Conservation (phyloP, 2,888 invertebrate genomes). For the Shargacucullia verbasci region DNA sequence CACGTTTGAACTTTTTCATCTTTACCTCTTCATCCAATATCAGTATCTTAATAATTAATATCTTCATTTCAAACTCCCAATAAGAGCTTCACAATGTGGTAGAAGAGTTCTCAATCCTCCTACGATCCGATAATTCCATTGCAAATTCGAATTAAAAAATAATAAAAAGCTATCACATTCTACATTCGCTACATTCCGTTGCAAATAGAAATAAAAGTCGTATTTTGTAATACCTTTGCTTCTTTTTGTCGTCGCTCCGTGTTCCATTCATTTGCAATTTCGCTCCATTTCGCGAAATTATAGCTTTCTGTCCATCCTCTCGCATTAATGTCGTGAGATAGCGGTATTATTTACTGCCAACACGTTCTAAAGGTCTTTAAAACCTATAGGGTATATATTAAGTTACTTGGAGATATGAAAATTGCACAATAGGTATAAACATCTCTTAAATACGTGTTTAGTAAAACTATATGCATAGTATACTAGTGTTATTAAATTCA, state of each 20-base stretch:
- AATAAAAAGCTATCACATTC: slow-evolving; percentile 17
- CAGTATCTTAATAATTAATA: no score
- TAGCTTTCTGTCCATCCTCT: slow-evolving; percentile 6
- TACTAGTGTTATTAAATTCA: no score
- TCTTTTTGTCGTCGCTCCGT: slow-evolving; percentile 24
- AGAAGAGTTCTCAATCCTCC: slow-evolving; percentile 39
- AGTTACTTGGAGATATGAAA: no score
- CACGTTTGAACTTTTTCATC: no score
- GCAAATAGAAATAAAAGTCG: slow-evolving; percentile 29
- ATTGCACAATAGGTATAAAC: no score
- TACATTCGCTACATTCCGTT: slow-evolving; percentile 27
- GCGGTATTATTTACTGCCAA: slow-evolving; percentile 3
- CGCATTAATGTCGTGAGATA: slow-evolving; percentile 1
- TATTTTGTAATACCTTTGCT: slow-evolving; percentile 24
- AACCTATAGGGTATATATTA: no score
- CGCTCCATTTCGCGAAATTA: slow-evolving; percentile 35
- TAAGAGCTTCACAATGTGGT: slow-evolving; percentile 36
- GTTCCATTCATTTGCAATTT: slow-evolving; percentile 43
- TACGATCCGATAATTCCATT: slow-evolving; percentile 38
- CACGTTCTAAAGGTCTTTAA: background rate
- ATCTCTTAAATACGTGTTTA: no score
- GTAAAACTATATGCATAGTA: no score
- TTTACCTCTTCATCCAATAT: slow-evolving; percentile 1
- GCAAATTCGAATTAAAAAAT: slow-evolving; percentile 31
- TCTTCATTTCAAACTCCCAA: slow-evolving; percentile 31